Evolutionary conservation across 2,888 invertebrate species (phyloP).

Genomic region (Tanytarsus gracilentus): DNA sequence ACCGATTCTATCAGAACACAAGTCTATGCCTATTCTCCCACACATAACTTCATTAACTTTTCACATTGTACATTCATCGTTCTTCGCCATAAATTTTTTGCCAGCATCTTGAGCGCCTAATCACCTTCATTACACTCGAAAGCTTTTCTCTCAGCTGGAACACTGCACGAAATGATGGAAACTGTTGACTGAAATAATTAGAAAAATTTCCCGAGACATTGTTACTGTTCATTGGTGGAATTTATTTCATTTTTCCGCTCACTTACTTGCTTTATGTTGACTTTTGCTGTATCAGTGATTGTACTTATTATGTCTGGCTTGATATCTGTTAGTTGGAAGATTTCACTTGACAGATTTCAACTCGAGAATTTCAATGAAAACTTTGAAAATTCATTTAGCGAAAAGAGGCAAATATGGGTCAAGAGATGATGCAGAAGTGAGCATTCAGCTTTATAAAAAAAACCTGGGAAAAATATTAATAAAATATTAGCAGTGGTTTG

Average conservation of each 20-base stretch:
- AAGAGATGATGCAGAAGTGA: too few species aligned
- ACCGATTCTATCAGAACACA: constrained; percentile 4
- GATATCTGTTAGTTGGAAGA: too few species aligned
- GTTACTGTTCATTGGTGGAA: too few species aligned
- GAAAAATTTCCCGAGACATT: constrained; percentile 8
- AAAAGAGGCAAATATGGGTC: too few species aligned
- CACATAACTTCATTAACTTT: constrained; percentile 28
- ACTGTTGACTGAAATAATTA: constrained; percentile 19
- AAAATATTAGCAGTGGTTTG: too few species aligned
- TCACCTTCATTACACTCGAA: constrained; percentile 25
- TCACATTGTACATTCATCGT: neutral
- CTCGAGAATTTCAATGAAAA: too few species aligned
- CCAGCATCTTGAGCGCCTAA: constrained; percentile 13
- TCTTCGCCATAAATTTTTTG: constrained; percentile 8
- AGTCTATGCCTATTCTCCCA: constrained; percentile 22
- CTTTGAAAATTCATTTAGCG: too few species aligned
- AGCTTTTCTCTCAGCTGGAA: constrained; percentile 12
- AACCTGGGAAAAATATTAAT: too few species aligned
- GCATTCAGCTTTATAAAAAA: too few species aligned
- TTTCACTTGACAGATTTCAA: too few species aligned
- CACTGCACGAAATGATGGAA: neutral
- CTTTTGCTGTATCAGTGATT: too few species aligned
- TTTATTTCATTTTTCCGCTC: constrained; percentile 12
- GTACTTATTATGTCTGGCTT: too few species aligned
- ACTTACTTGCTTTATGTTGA: neutral